Evolutionary conservation across 1,140 invertebrate genomes (phyloP).

Genomic region (Drosophila subobscura): DNA sequence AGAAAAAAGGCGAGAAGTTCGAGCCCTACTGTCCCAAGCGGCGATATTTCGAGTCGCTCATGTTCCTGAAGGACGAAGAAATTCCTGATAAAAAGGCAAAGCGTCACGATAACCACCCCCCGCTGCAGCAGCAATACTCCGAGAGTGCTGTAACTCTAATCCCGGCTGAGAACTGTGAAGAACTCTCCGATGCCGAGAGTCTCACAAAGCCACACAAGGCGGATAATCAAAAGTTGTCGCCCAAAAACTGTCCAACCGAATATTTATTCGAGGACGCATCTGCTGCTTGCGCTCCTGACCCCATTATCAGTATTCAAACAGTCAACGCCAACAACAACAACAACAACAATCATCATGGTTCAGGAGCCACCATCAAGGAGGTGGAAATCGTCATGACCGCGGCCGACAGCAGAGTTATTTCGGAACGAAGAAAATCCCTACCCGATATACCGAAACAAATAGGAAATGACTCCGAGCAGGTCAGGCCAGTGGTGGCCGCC

Average conservation of each 20-base stretch:
- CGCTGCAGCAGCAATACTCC: slow-evolving; percentile 37
- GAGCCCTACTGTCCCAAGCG: slow-evolving; percentile 80
- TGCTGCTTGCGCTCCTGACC: slow-evolving; percentile 45
- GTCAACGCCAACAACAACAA: slow-evolving; percentile 49
- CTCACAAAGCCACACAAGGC: slow-evolving; percentile 56
- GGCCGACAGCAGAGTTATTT: slow-evolving; percentile 36
- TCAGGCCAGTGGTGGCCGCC: slow-evolving; percentile 28
- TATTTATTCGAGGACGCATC: slow-evolving; percentile 67
- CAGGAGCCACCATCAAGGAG: slow-evolving; percentile 56
- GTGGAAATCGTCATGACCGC: slow-evolving; percentile 55
- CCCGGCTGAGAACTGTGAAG: slow-evolving; percentile 54
- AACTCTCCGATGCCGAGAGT: slow-evolving; percentile 67
- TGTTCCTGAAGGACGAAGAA: slow-evolving; percentile 81
- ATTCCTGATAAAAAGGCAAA: slow-evolving; percentile 69
- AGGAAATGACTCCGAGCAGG: slow-evolving; percentile 24
- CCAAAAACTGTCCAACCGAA: slow-evolving; percentile 66
- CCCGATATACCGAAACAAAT: slow-evolving; percentile 34
- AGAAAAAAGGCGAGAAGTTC: slow-evolving; percentile 78
- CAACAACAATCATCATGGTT: slow-evolving; percentile 19
- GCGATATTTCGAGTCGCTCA: slow-evolving; percentile 79
- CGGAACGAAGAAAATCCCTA: slow-evolving; percentile 58
- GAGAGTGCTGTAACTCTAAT: slow-evolving; percentile 41
- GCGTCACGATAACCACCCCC: slow-evolving; percentile 37
- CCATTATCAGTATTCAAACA: slow-evolving; percentile 67
- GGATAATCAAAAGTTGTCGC: slow-evolving; percentile 57